These are phyloP conservation scores for Cuculus canorus DNA, from an alignment of 2,797 vertebrate genomes.

Conservation along the genomic window DNA sequence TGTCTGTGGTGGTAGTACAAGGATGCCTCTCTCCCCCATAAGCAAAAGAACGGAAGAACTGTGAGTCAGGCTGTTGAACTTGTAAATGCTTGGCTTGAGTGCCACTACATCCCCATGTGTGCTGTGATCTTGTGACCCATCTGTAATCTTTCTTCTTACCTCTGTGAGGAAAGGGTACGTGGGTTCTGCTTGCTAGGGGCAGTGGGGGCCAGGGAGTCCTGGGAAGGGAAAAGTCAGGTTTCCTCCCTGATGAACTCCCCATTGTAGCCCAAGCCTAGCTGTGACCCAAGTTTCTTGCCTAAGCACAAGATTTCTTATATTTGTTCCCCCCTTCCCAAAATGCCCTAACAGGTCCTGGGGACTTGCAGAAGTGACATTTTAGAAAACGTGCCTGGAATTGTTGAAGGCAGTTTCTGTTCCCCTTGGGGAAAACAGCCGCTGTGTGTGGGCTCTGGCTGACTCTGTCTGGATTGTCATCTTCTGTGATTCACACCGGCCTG, in stretches of 20 bases:
- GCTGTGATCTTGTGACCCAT: not conserved
- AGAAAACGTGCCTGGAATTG: constrained; percentile 26
- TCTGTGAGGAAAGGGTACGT: fast-evolving
- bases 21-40: not conserved
- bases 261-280: not conserved
- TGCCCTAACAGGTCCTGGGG: not conserved
- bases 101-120: not conserved
- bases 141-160: not conserved
- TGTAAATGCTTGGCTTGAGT: not conserved
- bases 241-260: not conserved
- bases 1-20: not conserved
- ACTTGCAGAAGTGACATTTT: constrained; percentile 59
- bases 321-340: not conserved
- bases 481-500: not conserved
- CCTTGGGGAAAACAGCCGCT: not conserved
- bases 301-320: not conserved
- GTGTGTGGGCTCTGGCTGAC: not conserved
- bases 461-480: not conserved
- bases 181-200: not conserved
- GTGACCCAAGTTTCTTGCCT: not conserved
- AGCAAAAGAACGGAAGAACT: not conserved
- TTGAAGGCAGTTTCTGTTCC: constrained; percentile 67
- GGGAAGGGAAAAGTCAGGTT: not conserved
- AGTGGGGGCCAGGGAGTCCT: not conserved
- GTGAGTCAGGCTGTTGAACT: not conserved